phyloP scores from a whole-genome alignment of 2,888 invertebrate genomes.

The Erpobdella octoculata region DNA sequence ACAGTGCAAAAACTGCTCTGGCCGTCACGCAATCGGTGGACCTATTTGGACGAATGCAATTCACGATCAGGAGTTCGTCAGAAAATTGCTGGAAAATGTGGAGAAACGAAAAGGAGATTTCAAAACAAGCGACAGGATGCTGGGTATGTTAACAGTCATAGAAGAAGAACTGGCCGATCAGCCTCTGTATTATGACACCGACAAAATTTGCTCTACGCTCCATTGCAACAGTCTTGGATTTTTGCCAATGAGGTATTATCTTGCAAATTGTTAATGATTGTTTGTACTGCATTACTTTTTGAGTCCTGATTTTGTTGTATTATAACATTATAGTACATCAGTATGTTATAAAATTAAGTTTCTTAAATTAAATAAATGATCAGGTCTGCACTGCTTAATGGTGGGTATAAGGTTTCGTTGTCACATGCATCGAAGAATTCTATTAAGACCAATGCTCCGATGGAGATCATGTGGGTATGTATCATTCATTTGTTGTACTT shows the following conservation, averaged over 20 bases:
- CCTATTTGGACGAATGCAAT: slow-evolving; percentile 87
- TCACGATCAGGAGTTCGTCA: slow-evolving; percentile 71
- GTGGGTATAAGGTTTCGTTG: slow-evolving; percentile 78
- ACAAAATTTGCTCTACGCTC: slow-evolving; percentile 67
- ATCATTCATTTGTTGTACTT: neutral
- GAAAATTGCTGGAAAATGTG: slow-evolving; percentile 58
- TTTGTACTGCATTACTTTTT: slow-evolving; percentile 16
- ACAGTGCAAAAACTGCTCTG: slow-evolving; percentile 60
- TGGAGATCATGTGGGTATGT: slow-evolving; percentile 71
- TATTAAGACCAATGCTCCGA: slow-evolving; percentile 84
- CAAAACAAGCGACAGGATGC: slow-evolving; percentile 63
- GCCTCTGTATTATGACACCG: slow-evolving; percentile 79
- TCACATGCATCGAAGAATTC: slow-evolving; percentile 82
- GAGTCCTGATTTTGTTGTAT: too few relatives aligned
- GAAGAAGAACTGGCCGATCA: slow-evolving; percentile 68
- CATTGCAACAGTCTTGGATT: slow-evolving; percentile 54
- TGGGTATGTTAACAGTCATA: slow-evolving; percentile 62
- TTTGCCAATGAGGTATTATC: slow-evolving; percentile 57
- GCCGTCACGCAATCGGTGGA: slow-evolving; percentile 68
- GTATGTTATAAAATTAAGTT: neutral
- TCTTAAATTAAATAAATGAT: neutral
- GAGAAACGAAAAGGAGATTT: slow-evolving; percentile 53
- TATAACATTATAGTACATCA: too few relatives aligned
- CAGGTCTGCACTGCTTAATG: slow-evolving; percentile 62
- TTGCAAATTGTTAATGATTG: neutral